These are phyloP conservation scores for Bursaphelenchus okinawaensis DNA, from an alignment of 2,888 invertebrate species.

Conservation along the genomic window DNA sequence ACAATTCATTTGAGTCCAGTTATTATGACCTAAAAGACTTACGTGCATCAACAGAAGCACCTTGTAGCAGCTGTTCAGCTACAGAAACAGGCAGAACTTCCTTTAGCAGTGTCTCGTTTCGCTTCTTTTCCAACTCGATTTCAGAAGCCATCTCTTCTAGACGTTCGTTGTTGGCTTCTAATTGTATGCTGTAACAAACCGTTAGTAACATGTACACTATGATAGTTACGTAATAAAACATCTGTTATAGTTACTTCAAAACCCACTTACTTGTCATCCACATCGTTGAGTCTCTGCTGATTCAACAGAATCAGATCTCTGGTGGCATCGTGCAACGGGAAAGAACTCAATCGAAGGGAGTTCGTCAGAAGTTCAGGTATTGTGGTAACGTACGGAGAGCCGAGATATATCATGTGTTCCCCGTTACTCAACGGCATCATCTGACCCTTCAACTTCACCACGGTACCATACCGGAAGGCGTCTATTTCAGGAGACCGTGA, in stretches of 20 bases:
- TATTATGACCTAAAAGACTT: neutral
- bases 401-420: constrained; percentile 44
- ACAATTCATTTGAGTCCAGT: neutral
- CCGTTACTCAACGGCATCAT: constrained; percentile 44
- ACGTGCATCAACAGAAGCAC: constrained; percentile 55
- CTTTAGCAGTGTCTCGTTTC: constrained; percentile 52
- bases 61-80: constrained; percentile 53
- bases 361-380: constrained; percentile 51
- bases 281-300: constrained; percentile 52
- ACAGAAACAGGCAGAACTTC: constrained; percentile 58
- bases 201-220: too few relatives aligned
- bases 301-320: constrained; percentile 55
- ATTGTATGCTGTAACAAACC: constrained; percentile 57
- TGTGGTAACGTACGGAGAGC: constrained; percentile 55
- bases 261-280: constrained; percentile 52
- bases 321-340: constrained; percentile 56
- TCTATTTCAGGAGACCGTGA: constrained; percentile 1
- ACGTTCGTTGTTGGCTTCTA: constrained; percentile 59
- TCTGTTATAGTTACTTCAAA: constrained; percentile 2
- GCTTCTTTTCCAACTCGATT: constrained; percentile 49
- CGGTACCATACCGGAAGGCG: neutral
- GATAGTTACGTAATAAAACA: too few relatives aligned
- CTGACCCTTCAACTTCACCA: constrained; percentile 48
- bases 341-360: constrained; percentile 46
- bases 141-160: constrained; percentile 56